Base-by-base conservation (phyloP, 2,888 invertebrate genomes). In the Pterobdella sp. region DNA sequence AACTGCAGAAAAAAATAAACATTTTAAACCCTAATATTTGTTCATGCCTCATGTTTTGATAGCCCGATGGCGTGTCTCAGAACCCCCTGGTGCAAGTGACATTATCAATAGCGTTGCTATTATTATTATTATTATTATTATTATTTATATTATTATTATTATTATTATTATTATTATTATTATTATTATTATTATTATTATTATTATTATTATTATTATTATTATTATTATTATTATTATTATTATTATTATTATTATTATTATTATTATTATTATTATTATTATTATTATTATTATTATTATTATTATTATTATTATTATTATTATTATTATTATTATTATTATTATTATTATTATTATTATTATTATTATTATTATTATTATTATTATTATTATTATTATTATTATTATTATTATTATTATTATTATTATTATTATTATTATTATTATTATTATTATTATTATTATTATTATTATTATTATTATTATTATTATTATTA, bases 51-150 rank as follows among this genome's bases (percentile, higher is more conserved):
- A n/a, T n/a, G n/a, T n/a, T n/a, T n/a, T n/a, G n/a, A n/a, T n/a
- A n/a, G n/a, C n/a, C n/a, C n/a, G n/a, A n/a, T n/a, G n/a, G n/a
- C n/a, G n/a, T n/a, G n/a, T n/a, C n/a, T n/a, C n/a, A n/a, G n/a
- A n/a, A n/a, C n/a, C n/a, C n/a, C n/a, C n/a, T n/a, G n/a, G n/a
- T n/a, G n/a, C n/a, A n/a, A n/a, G n/a, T n/a, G n/a, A n/a, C n/a
- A 42, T 42, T 42, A 42, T 42, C 18, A 42, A 14, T 42, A 42
- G 7, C 18, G 42, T 42, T 42, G 18, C 18, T 42, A 42, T 42
- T 42, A 42, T 42, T 42, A 42, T 42, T 42, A 42, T 42, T 42
- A 42, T 42, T 42, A 42, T 42, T 42, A 42, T 42, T 42, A 42
- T 42, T 42, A 42, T 42, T 42, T 14, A 14, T 42, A 42, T 42